Evolutionary conservation across 2,113 vertebrate genomes (phyloP), one percentile per base, ranked within the genome.

Genomic region (Zingel zingel): DNA sequence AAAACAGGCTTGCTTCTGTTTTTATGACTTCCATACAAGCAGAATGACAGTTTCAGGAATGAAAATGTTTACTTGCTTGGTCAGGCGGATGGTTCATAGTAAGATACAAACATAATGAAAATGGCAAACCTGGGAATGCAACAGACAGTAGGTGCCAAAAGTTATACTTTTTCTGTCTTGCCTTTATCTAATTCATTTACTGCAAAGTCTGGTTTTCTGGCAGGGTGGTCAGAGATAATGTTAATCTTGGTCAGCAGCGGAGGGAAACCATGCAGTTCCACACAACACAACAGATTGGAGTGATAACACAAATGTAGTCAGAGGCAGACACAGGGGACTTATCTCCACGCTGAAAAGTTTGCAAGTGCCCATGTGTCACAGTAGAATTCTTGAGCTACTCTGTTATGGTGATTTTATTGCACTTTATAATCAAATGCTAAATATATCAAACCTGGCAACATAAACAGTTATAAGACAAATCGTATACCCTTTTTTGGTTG

Each of bases 161-260:
- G 88, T 92, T 90, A n/a, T 63, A 87, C 79, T 84, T 89, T 88
- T 79, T 74, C 92, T 89, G 84, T 83, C 78, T 86, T 88, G 71
- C 83, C 86, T 90, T 91, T 89, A 85, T 92, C 90, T 88, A 86
- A 93, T 91, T 94, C 93, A 92, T 91, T 94, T 92, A 92, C 83
- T 86, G 83, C 88, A 90, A 73, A 86, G 89, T 87, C 90, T 94
- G 91, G 91, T 91, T 92, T 92, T 92, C 91, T 91, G 92, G 88
- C 89, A 90, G 91, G 89, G 83, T 85, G 82, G 92, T 90, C 89
- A 89, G 86, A 95, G 94, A 94, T 94, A 94, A 95, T 95, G 90
- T 92, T 94, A 94, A 95, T 95, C 94, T 94, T 90, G 90, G 91
- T 92, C 92, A 93, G 87, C 91, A 89, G 92, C 86, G 66, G 85